Evolutionary conservation across 1,140 invertebrate genomes (phyloP), one percentile per base, ranked within the genome.

Genomic region (Drosophila pallidifrons): DNA sequence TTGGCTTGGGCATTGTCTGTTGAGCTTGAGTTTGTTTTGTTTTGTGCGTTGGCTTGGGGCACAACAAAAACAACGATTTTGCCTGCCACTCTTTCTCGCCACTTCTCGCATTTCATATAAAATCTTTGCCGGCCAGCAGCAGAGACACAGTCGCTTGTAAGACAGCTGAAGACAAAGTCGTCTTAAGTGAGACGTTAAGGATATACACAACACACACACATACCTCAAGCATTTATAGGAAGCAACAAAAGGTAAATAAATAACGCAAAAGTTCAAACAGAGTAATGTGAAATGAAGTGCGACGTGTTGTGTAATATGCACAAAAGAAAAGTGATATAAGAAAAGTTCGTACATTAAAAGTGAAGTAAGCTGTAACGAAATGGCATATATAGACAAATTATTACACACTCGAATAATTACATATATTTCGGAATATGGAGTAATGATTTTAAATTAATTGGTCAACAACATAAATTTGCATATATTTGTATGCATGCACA

Each of bases 61-160:
- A 49, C 45, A 61, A 49, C 45, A 61, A 49, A 46, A 60, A 52
- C 54, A 45, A 25, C 55, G 45, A 41, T 73, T 66, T 68, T 73
- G 52, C 69, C 54, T 61, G 63, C 74, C 64, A 55, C 38, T 75
- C 43, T 73, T 74, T 77, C 73, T 74, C 69, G 82, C 47, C 76
- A 74, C 81, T 81, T 89, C 78, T 89, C 86, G 75, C 78, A 69
- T 90, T 89, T 89, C 86, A 89, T 89, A 89, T 89, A 89, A 89
- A 89, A 85, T 75, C 71, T 75, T 81, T 81, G 78, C 72, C 71
- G 81, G 55, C 61, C 75, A 64, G n/a, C 86, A 71, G 75, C 75
- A 70, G 69, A 15, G 60, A 58, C 85, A 89, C 85, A 89, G 81
- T 89, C 81, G 81, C 78, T 85, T 81, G 67, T 41, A 58, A 81